These are phyloP conservation scores for Himalopsyche tibetana DNA, from an alignment of 2,888 invertebrate species.

Conservation along the genomic window DNA sequence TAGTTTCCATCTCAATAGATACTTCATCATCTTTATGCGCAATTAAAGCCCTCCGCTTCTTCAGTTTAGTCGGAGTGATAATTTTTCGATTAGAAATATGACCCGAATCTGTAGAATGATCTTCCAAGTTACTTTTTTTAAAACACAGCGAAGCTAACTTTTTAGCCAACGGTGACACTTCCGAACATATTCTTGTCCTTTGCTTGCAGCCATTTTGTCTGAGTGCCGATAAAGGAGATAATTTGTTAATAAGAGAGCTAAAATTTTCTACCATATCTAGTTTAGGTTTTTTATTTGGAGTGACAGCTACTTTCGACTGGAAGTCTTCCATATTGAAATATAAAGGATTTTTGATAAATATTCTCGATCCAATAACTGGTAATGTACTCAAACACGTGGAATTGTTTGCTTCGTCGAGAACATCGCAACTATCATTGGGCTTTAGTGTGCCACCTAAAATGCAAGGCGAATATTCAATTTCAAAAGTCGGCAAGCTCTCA, in stretches of 20 bases:
- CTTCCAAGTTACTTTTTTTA: constrained; percentile 72
- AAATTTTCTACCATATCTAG: constrained; percentile 67
- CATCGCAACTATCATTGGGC: constrained; percentile 68
- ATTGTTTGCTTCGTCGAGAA: constrained; percentile 70
- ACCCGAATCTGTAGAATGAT: constrained; percentile 71
- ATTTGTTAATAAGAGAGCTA: constrained; percentile 60
- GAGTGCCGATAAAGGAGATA: constrained; percentile 63
- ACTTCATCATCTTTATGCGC: constrained; percentile 74
- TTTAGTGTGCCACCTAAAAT: constrained; percentile 73
- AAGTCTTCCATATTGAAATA: constrained; percentile 74
- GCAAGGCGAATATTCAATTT: constrained; percentile 77
- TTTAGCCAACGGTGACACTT: constrained; percentile 79
- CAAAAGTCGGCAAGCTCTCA: constrained; percentile 75
- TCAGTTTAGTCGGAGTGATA: constrained; percentile 77
- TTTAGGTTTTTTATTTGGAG: constrained; percentile 67
- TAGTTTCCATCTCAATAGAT: constrained; percentile 76
- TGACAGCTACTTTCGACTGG: constrained; percentile 68
- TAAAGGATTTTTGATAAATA: constrained; percentile 75
- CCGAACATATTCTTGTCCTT: constrained; percentile 60
- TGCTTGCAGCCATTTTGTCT: constrained; percentile 61
- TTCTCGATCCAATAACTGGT: constrained; percentile 75
- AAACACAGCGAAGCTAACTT: constrained; percentile 79
- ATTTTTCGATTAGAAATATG: constrained; percentile 70
- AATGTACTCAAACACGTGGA: constrained; percentile 71
- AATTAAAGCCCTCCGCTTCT: constrained; percentile 73